phyloP scores from a whole-genome alignment of 30 jellyfish, hydroid and myxozoan genomes.

The Euphysa ruthae region DNA sequence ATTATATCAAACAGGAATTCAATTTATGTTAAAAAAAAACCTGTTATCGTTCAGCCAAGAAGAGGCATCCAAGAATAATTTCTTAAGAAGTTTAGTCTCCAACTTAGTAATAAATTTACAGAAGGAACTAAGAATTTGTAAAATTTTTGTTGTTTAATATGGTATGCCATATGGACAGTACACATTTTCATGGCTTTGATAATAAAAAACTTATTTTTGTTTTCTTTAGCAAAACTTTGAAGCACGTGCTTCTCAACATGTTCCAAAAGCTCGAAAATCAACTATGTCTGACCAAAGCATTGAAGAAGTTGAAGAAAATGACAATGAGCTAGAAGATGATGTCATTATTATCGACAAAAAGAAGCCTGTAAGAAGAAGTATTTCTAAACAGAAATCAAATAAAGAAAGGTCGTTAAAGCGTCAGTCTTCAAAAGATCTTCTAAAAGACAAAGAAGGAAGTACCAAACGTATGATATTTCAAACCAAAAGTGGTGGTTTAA shows the following conservation, averaged over 20 bases:
- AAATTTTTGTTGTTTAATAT: no score
- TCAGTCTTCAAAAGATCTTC: constrained; percentile 5
- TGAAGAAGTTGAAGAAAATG: constrained; percentile 18
- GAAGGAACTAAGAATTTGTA: no score
- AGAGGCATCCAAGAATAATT: no score
- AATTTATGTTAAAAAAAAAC: no score
- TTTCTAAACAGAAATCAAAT: neutral
- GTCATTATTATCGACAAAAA: neutral
- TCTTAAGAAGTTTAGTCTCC: no score
- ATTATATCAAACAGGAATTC: no score
- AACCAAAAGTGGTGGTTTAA: constrained; percentile 28
- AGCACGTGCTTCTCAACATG: constrained; percentile 11
- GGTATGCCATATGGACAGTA: no score
- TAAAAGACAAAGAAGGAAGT: neutral
- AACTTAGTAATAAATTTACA: no score
- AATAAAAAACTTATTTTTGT: no score
- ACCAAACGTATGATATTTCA: neutral
- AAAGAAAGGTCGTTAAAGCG: neutral
- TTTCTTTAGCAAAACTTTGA: constrained; percentile 17
- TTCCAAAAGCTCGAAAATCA: constrained; percentile 1
- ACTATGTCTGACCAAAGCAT: neutral
- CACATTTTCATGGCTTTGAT: no score
- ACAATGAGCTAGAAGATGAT: constrained; percentile 26
- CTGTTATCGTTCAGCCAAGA: no score
- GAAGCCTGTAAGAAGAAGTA: neutral